A percentile compares a stretch with the other conserved stretches of the same genome.
Evolutionary conservation across 2,888 invertebrate species (phyloP).

Genomic region (Dioctria linearis): DNA sequence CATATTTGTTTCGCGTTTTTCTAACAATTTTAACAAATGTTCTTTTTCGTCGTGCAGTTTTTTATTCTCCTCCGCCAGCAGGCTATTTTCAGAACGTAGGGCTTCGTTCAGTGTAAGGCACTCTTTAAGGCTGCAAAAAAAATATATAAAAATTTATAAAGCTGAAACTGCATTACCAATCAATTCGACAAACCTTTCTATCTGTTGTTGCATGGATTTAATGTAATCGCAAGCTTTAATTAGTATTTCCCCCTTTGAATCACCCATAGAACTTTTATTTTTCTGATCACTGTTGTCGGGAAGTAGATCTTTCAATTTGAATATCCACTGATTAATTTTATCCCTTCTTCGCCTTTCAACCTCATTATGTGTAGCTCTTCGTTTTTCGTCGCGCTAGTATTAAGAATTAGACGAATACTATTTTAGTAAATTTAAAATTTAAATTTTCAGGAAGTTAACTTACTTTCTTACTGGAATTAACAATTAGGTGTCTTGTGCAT

Average conservation of each 20-base stretch:
- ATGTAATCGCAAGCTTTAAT: constrained; percentile 98
- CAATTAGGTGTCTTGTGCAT: constrained; percentile 36
- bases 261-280: constrained; percentile 33
- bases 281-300: constrained; percentile 73
- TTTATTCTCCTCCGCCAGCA: constrained; percentile 63
- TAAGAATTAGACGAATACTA: background rate
- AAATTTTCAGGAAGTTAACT: background rate
- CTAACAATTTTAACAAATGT: constrained; percentile 58
- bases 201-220: constrained; percentile 83
- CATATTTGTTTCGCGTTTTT: background rate
- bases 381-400: constrained; percentile 84
- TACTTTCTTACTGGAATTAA: constrained; percentile 42
- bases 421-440: background rate
- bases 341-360: constrained; percentile 94
- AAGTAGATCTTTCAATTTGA: constrained; percentile 90
- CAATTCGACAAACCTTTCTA: constrained; percentile 76
- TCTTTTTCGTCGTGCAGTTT: constrained; percentile 65
- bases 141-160: too few species aligned
- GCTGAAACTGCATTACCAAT: constrained; percentile 57
- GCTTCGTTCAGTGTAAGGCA: constrained; percentile 62
- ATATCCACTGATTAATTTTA: constrained; percentile 98
- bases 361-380: constrained; percentile 95
- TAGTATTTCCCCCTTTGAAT: constrained; percentile 94
- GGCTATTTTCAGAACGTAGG: constrained; percentile 48
- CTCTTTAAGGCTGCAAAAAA: constrained; percentile 64